phyloP scores from a whole-genome alignment of 1,140 invertebrate genomes.

The Samia ricini region DNA sequence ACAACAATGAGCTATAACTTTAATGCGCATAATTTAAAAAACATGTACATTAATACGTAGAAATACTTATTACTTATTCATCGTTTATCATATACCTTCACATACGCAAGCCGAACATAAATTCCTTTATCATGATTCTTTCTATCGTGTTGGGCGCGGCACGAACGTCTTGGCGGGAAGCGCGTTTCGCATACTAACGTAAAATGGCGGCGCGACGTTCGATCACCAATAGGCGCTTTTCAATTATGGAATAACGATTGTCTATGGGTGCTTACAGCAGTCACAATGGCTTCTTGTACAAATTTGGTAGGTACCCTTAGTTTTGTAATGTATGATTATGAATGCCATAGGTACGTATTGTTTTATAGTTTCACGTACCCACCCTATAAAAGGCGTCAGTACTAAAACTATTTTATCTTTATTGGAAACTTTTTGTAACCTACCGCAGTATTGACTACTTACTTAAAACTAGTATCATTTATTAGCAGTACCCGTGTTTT shows the following conservation, averaged over 20 bases:
- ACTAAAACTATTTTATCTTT: not conserved
- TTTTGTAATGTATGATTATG: conserved; percentile 7
- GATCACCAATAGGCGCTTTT: conserved; percentile 41
- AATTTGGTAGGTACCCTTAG: conserved; percentile 39
- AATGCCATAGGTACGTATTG: not conserved
- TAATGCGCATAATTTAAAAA: not conserved
- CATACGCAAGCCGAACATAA: conserved; percentile 55
- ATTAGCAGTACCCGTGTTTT: too few relatives aligned
- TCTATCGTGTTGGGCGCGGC: conserved; percentile 64
- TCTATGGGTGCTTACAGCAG: conserved; percentile 37
- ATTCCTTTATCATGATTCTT: conserved; percentile 70
- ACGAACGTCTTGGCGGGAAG: conserved; percentile 60
- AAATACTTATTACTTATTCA: conserved; percentile 55
- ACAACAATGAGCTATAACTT: conserved; percentile 1
- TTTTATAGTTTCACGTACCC: not conserved
- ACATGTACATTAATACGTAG: not conserved
- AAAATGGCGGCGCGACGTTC: conserved; percentile 35
- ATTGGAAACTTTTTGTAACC: not conserved
- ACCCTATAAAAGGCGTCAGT: not conserved
- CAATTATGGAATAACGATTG: conserved; percentile 54
- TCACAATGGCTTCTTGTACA: conserved; percentile 50
- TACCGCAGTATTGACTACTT: not conserved
- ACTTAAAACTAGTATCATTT: too few relatives aligned
- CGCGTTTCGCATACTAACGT: conserved; percentile 47
- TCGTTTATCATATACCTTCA: conserved; percentile 54